phyloP scores from a whole-genome alignment of 2,888 invertebrate species.

The Hypomecis atomaria region DNA sequence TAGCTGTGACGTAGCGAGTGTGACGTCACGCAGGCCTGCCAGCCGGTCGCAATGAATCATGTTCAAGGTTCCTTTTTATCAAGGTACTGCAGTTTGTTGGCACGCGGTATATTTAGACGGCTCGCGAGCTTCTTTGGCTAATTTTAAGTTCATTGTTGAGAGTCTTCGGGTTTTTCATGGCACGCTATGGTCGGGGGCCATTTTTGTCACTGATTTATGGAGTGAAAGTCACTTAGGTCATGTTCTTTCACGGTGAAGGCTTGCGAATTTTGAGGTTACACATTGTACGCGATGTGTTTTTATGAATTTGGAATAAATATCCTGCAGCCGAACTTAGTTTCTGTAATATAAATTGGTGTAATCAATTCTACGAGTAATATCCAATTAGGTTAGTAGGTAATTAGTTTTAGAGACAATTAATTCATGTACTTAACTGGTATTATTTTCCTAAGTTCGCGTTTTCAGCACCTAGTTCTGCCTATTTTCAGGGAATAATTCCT shows the following conservation, averaged over 20 bases:
- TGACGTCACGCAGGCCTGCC: constrained; percentile 65
- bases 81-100: constrained; percentile 49
- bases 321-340: too few species aligned
- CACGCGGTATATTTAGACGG: constrained; percentile 41
- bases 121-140: constrained; percentile 20
- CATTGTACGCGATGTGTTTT: too few species aligned
- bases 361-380: too few species aligned
- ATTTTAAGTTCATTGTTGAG: constrained; percentile 29
- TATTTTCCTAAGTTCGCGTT: too few species aligned
- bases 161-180: constrained; percentile 18
- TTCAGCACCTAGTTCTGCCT: too few species aligned
- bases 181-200: constrained; percentile 9
- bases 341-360: too few species aligned
- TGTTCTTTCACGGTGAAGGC: constrained; percentile 3
- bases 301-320: too few species aligned
- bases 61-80: constrained; percentile 67
- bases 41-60: constrained; percentile 53
- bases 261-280: background rate
- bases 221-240: constrained; percentile 20
- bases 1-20: constrained; percentile 64
- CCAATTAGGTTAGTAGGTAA: too few species aligned
- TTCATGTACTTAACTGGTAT: too few species aligned
- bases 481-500: too few species aligned
- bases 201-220: constrained; percentile 19
- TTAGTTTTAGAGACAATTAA: too few species aligned